Conservation (phyloP, 2,888 invertebrate genomes). For the Amphipyra berbera region DNA sequence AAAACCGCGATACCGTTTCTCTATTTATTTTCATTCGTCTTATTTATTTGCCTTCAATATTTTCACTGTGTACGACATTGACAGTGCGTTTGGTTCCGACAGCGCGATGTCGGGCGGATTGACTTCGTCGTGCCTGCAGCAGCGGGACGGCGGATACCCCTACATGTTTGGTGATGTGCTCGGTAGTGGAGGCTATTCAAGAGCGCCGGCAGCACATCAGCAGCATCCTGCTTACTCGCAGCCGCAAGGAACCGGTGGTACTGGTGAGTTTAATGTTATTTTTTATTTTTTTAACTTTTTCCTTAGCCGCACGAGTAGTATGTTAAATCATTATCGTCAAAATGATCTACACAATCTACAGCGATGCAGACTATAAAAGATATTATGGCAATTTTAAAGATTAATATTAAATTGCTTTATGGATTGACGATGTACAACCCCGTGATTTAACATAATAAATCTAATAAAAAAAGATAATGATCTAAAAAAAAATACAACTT, state of each 20-base stretch:
- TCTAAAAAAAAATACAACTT: no score
- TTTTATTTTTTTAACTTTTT: not conserved
- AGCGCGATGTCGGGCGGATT: slow-evolving; percentile 97
- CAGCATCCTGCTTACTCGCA: slow-evolving; percentile 92
- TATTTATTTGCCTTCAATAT: slow-evolving; percentile 33
- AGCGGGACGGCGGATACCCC: slow-evolving; percentile 94
- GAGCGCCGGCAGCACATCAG: slow-evolving; percentile 93
- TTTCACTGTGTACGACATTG: slow-evolving; percentile 33
- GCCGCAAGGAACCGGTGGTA: slow-evolving; percentile 88
- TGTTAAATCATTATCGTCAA: not conserved
- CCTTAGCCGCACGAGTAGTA: not conserved
- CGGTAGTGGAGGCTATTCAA: slow-evolving; percentile 92
- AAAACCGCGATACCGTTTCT: not conserved
- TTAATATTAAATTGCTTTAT: no score
- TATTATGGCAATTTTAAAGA: no score
- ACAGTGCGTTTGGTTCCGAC: slow-evolving; percentile 69
- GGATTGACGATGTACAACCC: no score
- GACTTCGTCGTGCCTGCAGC: slow-evolving; percentile 95
- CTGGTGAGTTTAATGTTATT: slow-evolving; percentile 84
- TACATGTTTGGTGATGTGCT: slow-evolving; percentile 98
- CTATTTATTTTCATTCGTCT: slow-evolving; percentile 1
- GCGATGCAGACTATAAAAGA: no score
- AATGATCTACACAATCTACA: no score
- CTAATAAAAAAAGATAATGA: no score
- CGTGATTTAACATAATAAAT: no score